Evolutionary conservation across 2,888 invertebrate species (phyloP), one percentile per base, ranked within the genome.

Genomic region (Exocentrus adspersus): DNA sequence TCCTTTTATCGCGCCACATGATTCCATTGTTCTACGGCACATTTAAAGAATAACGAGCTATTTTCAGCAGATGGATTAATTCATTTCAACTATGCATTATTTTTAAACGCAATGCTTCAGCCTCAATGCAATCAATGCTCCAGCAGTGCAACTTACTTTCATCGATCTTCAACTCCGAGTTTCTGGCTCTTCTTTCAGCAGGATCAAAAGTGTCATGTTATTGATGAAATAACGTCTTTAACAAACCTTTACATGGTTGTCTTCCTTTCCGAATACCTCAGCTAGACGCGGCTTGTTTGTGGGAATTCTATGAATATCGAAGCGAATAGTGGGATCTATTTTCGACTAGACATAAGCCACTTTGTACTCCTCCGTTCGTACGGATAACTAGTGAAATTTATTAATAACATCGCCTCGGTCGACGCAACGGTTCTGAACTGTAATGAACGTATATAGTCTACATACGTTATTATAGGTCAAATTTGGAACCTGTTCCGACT

Each of bases 291-390:
- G n/a, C n/a, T 57, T 37, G 53, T 41, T 30, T 57, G 46, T 19
- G 54, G 43, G 46, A 56, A 57, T 57, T 57, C 57, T 57, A 57
- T 57, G 57, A 57, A 57, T 57, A 57, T 57, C 57, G 43, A 17
- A 57, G 57, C 46, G 45, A 46, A 46, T 57, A 46, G 57, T 32
- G 45, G 46, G 30, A 14, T 57, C 57, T 57, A 57, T 57, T 57
- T 57, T 45, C 45, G 46, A 42, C 57, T 57, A 57, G 57, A 57
- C 57, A 46, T 20, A 32, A 24, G 30, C 57, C 57, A 57, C 57
- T 57, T 57, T 46, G 46, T 57, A 46, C 32, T 46, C 45, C 6
- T 24, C 51, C 32, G 12, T 57, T 46, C 46, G 46, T 57, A 57
- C 28, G 57, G 32, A 57, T 45, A 57, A 57, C 57, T 46, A 57